Conservation (phyloP, 1,140 invertebrate species). For the Anastrepha ludens region DNA sequence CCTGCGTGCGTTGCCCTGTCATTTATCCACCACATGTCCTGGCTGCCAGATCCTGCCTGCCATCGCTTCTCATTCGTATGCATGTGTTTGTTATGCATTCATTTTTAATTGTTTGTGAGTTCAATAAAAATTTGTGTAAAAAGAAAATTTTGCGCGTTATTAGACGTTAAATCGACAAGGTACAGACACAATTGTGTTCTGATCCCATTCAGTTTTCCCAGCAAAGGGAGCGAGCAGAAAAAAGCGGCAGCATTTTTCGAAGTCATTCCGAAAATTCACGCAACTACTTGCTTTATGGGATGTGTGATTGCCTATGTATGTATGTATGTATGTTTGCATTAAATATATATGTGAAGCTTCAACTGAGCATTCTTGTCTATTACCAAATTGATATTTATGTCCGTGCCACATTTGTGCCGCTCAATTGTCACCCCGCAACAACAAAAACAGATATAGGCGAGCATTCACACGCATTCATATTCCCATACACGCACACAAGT, state of each 20-base stretch:
- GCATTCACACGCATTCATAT: neutral
- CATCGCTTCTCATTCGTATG: slow-evolving; percentile 31
- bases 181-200: neutral
- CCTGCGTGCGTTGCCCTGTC: neutral
- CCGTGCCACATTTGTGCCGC: slow-evolving; percentile 55
- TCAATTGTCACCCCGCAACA: slow-evolving; percentile 57
- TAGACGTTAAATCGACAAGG: neutral
- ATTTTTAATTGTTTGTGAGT: slow-evolving; percentile 46
- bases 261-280: neutral
- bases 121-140: slow-evolving; percentile 40
- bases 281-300: neutral
- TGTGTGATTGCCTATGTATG: neutral
- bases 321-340: slow-evolving; percentile 1
- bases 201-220: slow-evolving; percentile 26
- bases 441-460: slow-evolving; percentile 16
- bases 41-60: neutral
- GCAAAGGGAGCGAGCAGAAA: neutral
- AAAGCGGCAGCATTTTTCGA: neutral
- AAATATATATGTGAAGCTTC: neutral
- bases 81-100: neutral
- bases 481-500: neutral
- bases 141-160: slow-evolving; percentile 49
- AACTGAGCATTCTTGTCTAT: neutral
- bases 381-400: slow-evolving; percentile 51
- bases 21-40: slow-evolving; percentile 40